Conservation (phyloP, 2,797 vertebrate species). For the Selene dorsalis region DNA sequence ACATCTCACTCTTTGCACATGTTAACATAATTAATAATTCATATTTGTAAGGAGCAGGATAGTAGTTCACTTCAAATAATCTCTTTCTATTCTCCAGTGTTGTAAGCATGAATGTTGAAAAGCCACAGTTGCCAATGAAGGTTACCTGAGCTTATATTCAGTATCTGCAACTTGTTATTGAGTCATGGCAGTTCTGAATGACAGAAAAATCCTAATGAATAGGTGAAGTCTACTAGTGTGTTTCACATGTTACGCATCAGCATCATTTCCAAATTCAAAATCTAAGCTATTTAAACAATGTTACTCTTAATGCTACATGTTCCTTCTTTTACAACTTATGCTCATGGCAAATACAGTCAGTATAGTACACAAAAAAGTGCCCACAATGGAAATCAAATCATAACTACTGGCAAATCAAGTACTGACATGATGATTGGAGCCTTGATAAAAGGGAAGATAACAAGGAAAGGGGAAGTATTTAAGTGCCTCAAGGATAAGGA, state of each 20-base stretch:
- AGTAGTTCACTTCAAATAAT: background rate
- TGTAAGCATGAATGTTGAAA: slow-evolving; percentile 10
- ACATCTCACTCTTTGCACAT: background rate
- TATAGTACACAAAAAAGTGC: background rate
- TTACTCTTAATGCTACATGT: background rate
- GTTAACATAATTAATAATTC: slow-evolving; percentile 30
- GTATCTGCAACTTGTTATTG: background rate
- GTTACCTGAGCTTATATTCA: background rate
- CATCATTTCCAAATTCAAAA: background rate
- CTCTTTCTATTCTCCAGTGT: background rate
- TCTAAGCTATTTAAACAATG: background rate
- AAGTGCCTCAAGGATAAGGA: slow-evolving; percentile 9
- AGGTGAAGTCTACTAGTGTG: background rate
- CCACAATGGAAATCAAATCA: background rate
- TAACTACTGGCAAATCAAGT: slow-evolving; percentile 2
- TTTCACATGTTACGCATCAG: background rate
- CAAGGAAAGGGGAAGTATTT: slow-evolving; percentile 13
- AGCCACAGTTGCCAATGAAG: background rate
- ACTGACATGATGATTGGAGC: slow-evolving; percentile 1
- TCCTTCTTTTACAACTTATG: background rate
- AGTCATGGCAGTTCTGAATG: slow-evolving; percentile 2
- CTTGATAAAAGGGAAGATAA: slow-evolving; percentile 13
- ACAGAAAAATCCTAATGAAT: background rate
- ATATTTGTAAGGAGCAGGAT: background rate
- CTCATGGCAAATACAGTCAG: background rate